Evolutionary conservation across 2,113 vertebrate genomes (phyloP).

Genomic region (Pangasianodon hypophthalmus): DNA sequence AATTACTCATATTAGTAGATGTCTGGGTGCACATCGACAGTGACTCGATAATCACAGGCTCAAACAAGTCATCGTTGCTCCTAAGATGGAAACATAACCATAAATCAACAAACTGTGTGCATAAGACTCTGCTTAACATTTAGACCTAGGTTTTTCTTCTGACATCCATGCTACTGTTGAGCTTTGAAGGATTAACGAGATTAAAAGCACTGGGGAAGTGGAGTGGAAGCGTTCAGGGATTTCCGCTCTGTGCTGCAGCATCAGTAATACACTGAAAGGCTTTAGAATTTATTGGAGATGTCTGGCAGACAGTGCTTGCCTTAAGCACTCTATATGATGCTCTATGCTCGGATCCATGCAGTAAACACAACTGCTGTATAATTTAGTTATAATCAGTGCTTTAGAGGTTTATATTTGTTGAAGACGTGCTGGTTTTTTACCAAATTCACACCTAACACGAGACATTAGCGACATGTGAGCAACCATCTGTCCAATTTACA

Average conservation of each 20-base stretch:
- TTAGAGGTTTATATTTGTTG: background rate
- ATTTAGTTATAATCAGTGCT: background rate
- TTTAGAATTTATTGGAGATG: background rate
- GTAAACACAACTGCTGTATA: background rate
- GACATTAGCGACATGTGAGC: background rate
- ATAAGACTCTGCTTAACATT: background rate
- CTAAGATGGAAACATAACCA: background rate
- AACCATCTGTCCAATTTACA: background rate
- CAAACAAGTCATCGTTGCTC: background rate
- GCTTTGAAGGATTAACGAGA: background rate
- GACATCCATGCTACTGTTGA: background rate
- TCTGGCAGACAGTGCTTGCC: background rate
- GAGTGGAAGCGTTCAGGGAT: background rate
- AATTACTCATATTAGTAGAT: background rate
- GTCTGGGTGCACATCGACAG: background rate
- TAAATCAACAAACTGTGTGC: background rate
- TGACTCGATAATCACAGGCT: background rate
- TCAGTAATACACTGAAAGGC: background rate
- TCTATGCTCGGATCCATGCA: background rate
- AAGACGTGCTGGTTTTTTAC: background rate
- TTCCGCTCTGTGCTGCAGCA: background rate
- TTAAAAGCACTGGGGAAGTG: background rate
- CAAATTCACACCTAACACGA: background rate
- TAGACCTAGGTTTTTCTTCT: background rate
- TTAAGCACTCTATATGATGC: background rate